Base-by-base conservation (phyloP, 2,888 invertebrate species). In the Aproaerema taeniolella region DNA sequence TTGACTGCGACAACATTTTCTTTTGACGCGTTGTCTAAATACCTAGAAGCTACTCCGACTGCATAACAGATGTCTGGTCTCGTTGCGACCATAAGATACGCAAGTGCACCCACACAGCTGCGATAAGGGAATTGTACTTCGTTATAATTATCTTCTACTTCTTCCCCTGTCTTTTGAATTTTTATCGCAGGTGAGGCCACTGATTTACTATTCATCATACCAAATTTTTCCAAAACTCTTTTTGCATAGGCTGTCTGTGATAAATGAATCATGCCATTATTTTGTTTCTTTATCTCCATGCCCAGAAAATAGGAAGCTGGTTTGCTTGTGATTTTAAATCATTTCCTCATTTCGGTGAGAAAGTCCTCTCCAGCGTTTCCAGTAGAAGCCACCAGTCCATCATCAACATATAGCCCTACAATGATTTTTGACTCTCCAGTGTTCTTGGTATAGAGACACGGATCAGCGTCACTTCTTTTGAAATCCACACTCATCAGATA, bases 31-130 rank as follows among this genome's bases (percentile, higher is more conserved):
- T 34, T 41, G 2, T 38, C 36, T 2, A 41, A 25, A 2, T 12
- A 13, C 10, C 34, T 29, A 1, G 30, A 34, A 2, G 28, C 34
- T 8, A 30, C 24, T 8, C 25, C 13, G 1, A 34, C 37, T 2
- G 43, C 37, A 15, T 17, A 43, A 2, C 40, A 31, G 9, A 43
- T 43, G 12, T 46, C 42, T 1, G 43, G 43, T 7, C 46, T 17
- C 0, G 43, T 43, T 2, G 15, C 39, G 1, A 33, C 35, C 35
- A 38, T 38, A n/a, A 45, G 25, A 16, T 45, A 45, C 6, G 39
- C 25, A 6, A 47, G 7, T 3, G 45, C 38, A 7, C 45, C 48
- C 5, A 45, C 42, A 12, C 45, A 45, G 33, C 45, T 31, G 12
- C 45, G 14, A 17, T 46, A 49, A 1, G 46, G 44, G 20, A 17